Percentiles rank a stretch among this genome's conserved stretches.
Evolutionary conservation across 1,140 invertebrate species (phyloP).

Genomic region (Holotrichia oblita): DNA sequence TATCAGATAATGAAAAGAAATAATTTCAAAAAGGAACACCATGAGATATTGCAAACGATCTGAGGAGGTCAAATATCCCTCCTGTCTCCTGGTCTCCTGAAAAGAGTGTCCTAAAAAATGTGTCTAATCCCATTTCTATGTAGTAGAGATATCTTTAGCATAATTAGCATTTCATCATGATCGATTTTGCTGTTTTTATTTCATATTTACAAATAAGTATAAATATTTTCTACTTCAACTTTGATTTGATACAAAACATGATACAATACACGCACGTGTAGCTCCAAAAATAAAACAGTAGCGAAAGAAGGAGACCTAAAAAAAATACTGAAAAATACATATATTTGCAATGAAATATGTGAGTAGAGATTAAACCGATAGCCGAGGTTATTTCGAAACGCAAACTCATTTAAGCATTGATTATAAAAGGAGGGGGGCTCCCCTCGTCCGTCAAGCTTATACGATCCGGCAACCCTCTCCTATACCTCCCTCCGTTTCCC

Average conservation of each 20-base stretch:
- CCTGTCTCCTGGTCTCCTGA: no score
- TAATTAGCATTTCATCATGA: no score
- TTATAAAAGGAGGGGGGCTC: constrained; percentile 39
- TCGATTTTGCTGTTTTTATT: no score
- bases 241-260: background rate
- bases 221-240: no score
- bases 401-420: constrained; percentile 47
- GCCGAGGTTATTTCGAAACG: constrained; percentile 43
- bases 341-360: constrained; percentile 46
- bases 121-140: no score
- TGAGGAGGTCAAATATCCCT: no score
- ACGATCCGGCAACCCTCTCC: background rate
- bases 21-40: no score
- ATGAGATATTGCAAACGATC: no score
- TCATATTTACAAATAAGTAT: no score
- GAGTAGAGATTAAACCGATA: constrained; percentile 45
- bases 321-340: constrained; percentile 40
- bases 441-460: background rate
- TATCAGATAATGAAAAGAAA: no score
- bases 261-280: background rate
- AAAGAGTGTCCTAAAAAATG: no score
- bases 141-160: no score
- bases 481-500: background rate
- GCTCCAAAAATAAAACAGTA: constrained; percentile 26
- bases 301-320: constrained; percentile 28